Percentiles rank a stretch among this genome's conserved stretches.
phyloP scores from a whole-genome alignment of 2,888 invertebrate species.

The Plagiodera versicolora region DNA sequence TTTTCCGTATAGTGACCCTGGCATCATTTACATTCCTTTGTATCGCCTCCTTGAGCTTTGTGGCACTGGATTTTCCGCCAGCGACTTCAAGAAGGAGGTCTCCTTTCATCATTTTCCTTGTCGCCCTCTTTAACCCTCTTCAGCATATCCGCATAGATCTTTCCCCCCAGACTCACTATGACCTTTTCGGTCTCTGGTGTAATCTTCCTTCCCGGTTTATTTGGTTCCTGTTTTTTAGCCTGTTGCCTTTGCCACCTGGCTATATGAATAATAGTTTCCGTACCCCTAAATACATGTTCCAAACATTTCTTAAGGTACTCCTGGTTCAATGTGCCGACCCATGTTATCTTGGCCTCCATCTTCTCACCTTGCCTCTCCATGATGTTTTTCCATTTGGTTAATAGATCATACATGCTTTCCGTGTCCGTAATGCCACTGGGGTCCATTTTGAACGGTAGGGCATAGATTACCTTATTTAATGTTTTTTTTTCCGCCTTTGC shows the following conservation, averaged over 20 bases:
- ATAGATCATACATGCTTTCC: neutral
- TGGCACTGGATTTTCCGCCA: conserved; percentile 3
- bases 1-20: neutral
- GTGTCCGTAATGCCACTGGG: conserved; percentile 6
- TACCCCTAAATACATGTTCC: conserved; percentile 3
- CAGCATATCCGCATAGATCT: conserved; percentile 7
- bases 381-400: conserved; percentile 1
- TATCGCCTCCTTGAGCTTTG: neutral
- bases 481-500: neutral
- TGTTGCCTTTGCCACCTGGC: neutral
- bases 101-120: conserved; percentile 6
- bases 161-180: conserved; percentile 1
- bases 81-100: conserved; percentile 5
- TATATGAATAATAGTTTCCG: neutral
- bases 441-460: conserved; percentile 4
- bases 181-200: neutral
- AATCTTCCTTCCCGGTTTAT: neutral
- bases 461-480: neutral
- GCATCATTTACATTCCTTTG: neutral
- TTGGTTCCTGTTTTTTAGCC: neutral
- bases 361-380: conserved; percentile 1
- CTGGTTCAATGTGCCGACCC: conserved; percentile 4
- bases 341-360: conserved; percentile 7
- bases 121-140: conserved; percentile 10
- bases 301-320: conserved; percentile 1